Base-by-base conservation (phyloP, 2,797 vertebrate genomes). In the Enteromius anoplus region DNA sequence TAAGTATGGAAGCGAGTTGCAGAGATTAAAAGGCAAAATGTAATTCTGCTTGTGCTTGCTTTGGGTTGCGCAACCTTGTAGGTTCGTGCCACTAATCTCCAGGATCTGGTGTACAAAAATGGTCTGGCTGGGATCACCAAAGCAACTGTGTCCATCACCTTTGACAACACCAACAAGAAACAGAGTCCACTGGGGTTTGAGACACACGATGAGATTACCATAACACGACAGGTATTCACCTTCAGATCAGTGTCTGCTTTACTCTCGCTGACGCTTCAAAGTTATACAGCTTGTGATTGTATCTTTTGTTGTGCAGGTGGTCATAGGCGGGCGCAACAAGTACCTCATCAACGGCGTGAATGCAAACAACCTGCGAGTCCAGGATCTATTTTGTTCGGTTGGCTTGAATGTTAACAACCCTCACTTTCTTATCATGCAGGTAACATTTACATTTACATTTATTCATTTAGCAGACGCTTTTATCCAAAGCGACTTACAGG, bases 341-440 rank as follows among this genome's bases (percentile, higher is more conserved):
- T 99, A 99, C 83, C 92, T 98, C 60, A 97, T 99, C 89, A 99
- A 99, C 86, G 98, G 98, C 55, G 92, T 96, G 2, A 98, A 96
- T 87, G 96, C 96, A 85, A 93, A 95, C 89, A 97, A 95, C 88
- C 94, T 88, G 60, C 92, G 97, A 34, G 97, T 99, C 21, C 97
- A 98, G 80, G 98, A 99, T 92, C 93, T 99, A 47, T 99, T 99
- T 91, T 97, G 97, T 90, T 99, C 97, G 0, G 81, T 99, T 60
- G 98, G 98, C 26, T 95, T 99, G 87, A 99, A 99, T 32, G 97
- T 99, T 87, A 99, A 99, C 92, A 99, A 99, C 85, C 98, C 98
- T 68, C 96, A 99, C 86, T 99, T 99, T 88, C 97, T 99, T 53
- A 99, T 99, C 85, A 99, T 99, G 98, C 98, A 99, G 98, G 98